phyloP scores from a whole-genome alignment of 1,140 invertebrate species.

The Achroia grisella region DNA sequence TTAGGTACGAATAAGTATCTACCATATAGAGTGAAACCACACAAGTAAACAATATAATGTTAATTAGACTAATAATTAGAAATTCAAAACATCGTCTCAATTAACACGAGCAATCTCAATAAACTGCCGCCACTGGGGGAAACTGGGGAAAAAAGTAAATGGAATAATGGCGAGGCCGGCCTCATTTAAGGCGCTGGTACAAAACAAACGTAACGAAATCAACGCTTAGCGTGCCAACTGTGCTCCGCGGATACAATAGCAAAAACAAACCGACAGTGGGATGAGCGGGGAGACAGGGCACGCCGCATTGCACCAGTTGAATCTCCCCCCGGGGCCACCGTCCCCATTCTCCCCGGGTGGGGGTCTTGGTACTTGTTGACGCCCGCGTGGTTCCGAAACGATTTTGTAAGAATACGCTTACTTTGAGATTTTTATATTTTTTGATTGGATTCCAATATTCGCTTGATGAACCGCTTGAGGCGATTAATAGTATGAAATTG shows the following conservation, averaged over 20 bases:
- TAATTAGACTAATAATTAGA: slow-evolving; percentile 1
- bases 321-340: slow-evolving; percentile 32
- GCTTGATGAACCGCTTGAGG: too few relatives aligned
- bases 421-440: too few relatives aligned
- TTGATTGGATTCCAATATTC: too few relatives aligned
- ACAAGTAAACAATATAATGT: too few relatives aligned
- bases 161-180: slow-evolving; percentile 26
- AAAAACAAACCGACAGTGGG: slow-evolving; percentile 54
- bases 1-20: too few relatives aligned
- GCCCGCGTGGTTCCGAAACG: background rate
- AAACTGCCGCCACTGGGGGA: slow-evolving; percentile 16
- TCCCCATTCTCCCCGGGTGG: slow-evolving; percentile 5
- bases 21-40: too few relatives aligned
- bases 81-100: slow-evolving; percentile 20
- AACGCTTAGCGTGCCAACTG: slow-evolving; percentile 49
- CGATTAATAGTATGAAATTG: too few relatives aligned
- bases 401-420: too few relatives aligned
- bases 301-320: slow-evolving; percentile 71
- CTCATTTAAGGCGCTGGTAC: slow-evolving; percentile 38
- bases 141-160: slow-evolving; percentile 23
- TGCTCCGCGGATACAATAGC: slow-evolving; percentile 45
- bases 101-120: slow-evolving; percentile 24
- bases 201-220: slow-evolving; percentile 56
- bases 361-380: slow-evolving; percentile 3
- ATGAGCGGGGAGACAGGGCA: slow-evolving; percentile 45